Percentiles rank a stretch among this genome's conserved stretches.
Evolutionary conservation across 1,140 invertebrate species (phyloP).

Genomic region (Amyelois transitella): DNA sequence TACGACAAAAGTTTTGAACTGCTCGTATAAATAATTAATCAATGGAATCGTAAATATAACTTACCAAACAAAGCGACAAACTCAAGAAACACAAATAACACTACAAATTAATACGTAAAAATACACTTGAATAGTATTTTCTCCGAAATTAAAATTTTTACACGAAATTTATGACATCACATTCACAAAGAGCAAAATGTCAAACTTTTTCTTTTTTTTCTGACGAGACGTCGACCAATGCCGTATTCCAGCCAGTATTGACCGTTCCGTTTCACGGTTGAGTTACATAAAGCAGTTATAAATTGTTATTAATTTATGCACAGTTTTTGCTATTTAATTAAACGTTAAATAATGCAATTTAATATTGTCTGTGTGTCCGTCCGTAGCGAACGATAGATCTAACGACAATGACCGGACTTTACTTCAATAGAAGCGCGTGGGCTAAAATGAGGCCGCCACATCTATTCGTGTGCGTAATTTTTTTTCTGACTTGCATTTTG

Average conservation of each 20-base stretch:
- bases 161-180: constrained; percentile 39
- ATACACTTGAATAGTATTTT: background rate
- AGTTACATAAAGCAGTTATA: constrained; percentile 16
- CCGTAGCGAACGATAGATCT: constrained; percentile 13
- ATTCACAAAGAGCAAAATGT: constrained; percentile 40
- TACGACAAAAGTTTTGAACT: constrained; percentile 1
- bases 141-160: constrained; percentile 22
- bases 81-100: constrained; percentile 1
- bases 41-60: background rate
- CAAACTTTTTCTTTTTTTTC: constrained; percentile 54
- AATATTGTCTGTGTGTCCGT: constrained; percentile 9
- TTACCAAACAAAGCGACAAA: background rate
- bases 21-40: background rate
- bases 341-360: constrained; percentile 1
- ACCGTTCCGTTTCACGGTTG: constrained; percentile 62
- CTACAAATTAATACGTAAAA: background rate
- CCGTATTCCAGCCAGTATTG: constrained; percentile 41
- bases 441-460: constrained; percentile 50
- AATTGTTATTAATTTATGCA: constrained; percentile 31
- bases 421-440: constrained; percentile 39
- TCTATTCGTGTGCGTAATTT: constrained; percentile 39
- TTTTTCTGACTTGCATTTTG: constrained; percentile 53
- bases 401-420: constrained; percentile 56
- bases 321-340: constrained; percentile 9
- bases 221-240: constrained; percentile 25